These are phyloP conservation scores for Linyphia triangularis DNA, from an alignment of 2,888 invertebrate genomes.

Conservation along the genomic window DNA sequence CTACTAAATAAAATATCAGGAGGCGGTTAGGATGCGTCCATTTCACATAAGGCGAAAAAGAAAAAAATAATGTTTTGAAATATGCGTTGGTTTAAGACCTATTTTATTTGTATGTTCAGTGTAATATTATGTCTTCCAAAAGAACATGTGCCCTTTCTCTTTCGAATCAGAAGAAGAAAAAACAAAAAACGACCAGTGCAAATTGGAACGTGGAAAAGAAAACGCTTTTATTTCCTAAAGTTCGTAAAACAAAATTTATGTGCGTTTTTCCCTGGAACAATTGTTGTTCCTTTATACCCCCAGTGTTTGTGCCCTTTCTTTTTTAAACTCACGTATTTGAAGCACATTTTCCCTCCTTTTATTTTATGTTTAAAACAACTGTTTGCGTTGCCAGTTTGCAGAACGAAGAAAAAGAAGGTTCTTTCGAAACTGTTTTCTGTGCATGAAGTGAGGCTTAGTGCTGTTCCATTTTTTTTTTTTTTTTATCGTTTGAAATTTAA, in stretches of 20 bases:
- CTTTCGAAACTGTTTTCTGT: not conserved
- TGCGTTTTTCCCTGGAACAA: slow-evolving; percentile 11
- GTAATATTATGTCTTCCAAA: slow-evolving; percentile 19
- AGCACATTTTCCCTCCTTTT: not conserved
- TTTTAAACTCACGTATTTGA: not conserved
- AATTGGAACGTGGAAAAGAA: slow-evolving; percentile 38
- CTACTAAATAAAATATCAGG: not conserved
- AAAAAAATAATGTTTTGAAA: not conserved
- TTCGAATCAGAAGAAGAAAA: too few relatives aligned
- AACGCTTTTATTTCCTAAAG: slow-evolving; percentile 33
- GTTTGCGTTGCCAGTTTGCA: slow-evolving; percentile 20
- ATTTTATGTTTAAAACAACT: slow-evolving; percentile 39
- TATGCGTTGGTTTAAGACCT: not conserved
- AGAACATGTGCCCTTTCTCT: slow-evolving; percentile 9
- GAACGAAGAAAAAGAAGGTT: not conserved
- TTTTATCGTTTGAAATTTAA: not conserved
- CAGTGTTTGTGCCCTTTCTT: slow-evolving; percentile 17
- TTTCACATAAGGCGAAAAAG: too few relatives aligned
- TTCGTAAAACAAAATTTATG: slow-evolving; percentile 28
- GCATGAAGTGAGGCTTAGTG: not conserved
- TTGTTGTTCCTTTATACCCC: slow-evolving; percentile 30
- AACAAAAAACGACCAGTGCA: not conserved
- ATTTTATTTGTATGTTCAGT: not conserved
- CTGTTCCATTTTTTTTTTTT: not conserved
- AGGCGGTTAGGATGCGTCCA: not conserved